Evolutionary conservation across 2,888 invertebrate genomes (phyloP).

Genomic region (Pammene aurita): DNA sequence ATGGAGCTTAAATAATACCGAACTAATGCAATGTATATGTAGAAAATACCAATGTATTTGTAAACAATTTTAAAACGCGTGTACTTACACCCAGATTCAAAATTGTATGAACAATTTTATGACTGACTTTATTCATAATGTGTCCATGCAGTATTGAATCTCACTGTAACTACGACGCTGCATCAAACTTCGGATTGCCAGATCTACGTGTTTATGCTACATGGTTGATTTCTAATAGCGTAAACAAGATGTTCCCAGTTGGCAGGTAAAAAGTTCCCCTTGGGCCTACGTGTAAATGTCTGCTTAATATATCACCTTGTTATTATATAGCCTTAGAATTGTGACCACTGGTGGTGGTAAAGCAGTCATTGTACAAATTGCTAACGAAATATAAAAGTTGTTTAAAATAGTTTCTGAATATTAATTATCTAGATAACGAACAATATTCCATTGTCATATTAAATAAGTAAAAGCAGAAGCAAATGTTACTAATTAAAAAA

Average conservation of each 20-base stretch:
- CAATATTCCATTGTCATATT: slow-evolving; percentile 84
- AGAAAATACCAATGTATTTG: too few species aligned
- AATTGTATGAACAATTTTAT: too few species aligned
- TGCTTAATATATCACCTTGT: slow-evolving; percentile 45
- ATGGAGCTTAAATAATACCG: background rate
- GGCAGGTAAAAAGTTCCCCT: slow-evolving; percentile 23
- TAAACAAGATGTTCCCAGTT: background rate
- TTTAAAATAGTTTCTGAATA: slow-evolving; percentile 81
- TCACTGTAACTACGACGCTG: background rate
- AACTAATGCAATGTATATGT: too few species aligned
- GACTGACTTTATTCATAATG: too few species aligned
- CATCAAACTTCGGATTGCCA: background rate
- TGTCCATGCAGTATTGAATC: too few species aligned
- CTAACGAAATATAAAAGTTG: slow-evolving; percentile 82
- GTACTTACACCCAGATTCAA: too few species aligned
- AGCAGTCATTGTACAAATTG: slow-evolving; percentile 75
- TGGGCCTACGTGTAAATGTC: slow-evolving; percentile 25
- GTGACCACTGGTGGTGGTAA: slow-evolving; percentile 63
- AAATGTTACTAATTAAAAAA: slow-evolving; percentile 79
- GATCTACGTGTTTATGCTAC: background rate
- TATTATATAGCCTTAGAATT: slow-evolving; percentile 59
- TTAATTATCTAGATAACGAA: slow-evolving; percentile 81
- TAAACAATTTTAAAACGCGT: too few species aligned
- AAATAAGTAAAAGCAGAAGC: slow-evolving; percentile 80
- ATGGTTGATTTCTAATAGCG: background rate